Conservation (phyloP, 1,140 invertebrate genomes). For the Saccostrea cuccullata region DNA sequence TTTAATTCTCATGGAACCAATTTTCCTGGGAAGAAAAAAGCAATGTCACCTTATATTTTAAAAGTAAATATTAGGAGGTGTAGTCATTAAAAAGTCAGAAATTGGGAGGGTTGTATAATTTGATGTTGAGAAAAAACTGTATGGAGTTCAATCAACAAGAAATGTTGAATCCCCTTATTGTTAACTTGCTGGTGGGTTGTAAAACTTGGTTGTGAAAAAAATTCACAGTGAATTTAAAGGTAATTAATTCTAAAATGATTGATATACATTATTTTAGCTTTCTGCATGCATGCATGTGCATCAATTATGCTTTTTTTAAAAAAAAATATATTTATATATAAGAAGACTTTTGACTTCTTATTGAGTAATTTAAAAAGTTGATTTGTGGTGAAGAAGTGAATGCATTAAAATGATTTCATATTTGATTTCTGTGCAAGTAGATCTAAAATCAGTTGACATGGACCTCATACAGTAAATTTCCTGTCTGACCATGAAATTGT, state of each 20-base stretch:
- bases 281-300: no score
- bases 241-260: background rate
- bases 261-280: no score
- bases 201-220: constrained; percentile 18
- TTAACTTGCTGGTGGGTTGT: background rate
- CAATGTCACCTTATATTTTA: constrained; percentile 20
- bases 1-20: constrained; percentile 17
- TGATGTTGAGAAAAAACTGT: background rate
- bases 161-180: background rate
- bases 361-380: no score
- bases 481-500: no score
- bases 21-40: constrained; percentile 22
- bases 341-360: no score
- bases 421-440: no score
- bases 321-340: no score
- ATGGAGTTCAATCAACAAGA: background rate
- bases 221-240: background rate
- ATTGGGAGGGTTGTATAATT: constrained; percentile 6
- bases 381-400: no score
- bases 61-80: constrained; percentile 33
- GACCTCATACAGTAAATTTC: no score
- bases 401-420: no score
- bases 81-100: constrained; percentile 26
- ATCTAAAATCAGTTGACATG: no score
- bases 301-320: no score